phyloP scores from a whole-genome alignment of 2,113 vertebrate genomes.

The Clarias macrocephalus region DNA sequence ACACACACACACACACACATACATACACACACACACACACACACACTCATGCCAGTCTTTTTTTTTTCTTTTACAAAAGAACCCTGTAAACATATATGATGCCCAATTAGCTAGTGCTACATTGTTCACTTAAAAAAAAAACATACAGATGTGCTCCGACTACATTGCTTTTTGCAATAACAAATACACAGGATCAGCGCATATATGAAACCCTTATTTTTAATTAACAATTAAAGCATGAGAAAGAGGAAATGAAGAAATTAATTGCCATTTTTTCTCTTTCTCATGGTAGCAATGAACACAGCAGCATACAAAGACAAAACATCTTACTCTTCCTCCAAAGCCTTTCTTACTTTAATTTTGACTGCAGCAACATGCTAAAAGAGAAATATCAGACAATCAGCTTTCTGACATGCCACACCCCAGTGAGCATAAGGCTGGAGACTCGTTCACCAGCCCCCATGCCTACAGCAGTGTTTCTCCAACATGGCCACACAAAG shows the following conservation, averaged over 20 bases:
- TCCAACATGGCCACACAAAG: conserved; percentile 69
- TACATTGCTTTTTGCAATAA: background rate
- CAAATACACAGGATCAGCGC: background rate
- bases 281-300: conserved; percentile 46
- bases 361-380: conserved; percentile 40
- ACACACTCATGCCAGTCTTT: conserved; percentile 24
- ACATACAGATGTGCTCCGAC: background rate
- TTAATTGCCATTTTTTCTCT: background rate
- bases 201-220: conserved; percentile 50
- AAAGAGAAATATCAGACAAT: conserved; percentile 68
- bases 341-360: conserved; percentile 9
- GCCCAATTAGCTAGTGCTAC: background rate
- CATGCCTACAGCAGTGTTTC: conserved; percentile 72
- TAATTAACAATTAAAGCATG: conserved; percentile 59
- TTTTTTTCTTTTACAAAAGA: background rate
- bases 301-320: conserved; percentile 52
- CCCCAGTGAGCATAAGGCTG: conserved; percentile 69
- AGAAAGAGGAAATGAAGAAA: conserved; percentile 42
- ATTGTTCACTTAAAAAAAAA: background rate
- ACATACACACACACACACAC: conserved; percentile 56
- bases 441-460: conserved; percentile 50
- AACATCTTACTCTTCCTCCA: conserved; percentile 41
- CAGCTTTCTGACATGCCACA: conserved; percentile 75
- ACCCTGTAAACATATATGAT: conserved; percentile 1
- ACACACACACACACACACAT: conserved; percentile 44